Evolutionary conservation across 2,797 vertebrate species (phyloP), one percentile per base, ranked within the genome.

Genomic region (Lepidocolaptes lacrymiger): DNA sequence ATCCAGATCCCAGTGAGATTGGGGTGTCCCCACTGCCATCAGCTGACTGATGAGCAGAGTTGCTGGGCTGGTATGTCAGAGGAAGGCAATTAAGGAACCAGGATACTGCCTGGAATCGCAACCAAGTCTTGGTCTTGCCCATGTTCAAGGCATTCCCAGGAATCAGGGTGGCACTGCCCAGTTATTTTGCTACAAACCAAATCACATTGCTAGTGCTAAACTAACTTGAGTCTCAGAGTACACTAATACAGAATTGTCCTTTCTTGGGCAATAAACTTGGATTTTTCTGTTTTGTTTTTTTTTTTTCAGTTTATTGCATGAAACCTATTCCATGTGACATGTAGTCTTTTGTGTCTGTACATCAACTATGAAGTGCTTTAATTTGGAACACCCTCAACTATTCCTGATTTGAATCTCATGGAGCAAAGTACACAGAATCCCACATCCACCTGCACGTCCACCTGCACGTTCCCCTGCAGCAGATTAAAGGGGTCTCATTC

Each of bases 1-100:
- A 69, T 32, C 7, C 63, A 17, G 20, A 19, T n/a, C 28, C 51
- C 0, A 0, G 13, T 51, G 39, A 36, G 30, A n/a, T 6, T 49
- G 46, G 10, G 16, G 10, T 58, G 34, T 80, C 27, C 39, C 37
- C 28, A 4, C 15, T 78, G 77, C 52, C 51, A 13, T 52, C 72
- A 68, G 18, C 9, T 71, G 44, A 21, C 16, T 49, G 4, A 56
- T 7, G 43, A 66, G 10, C 13, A 32, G 1, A 3, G 26, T 46
- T 75, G 32, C 43, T 24, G 22, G 48, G 37, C 30, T 66, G n/a
- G 3, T n/a, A 2, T 51, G 10, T 37, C 48, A 71, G 54, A 72
- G 28, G 34, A 10, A 58, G 58, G 27, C 17, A 43, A 21, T 62
- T 56, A 12, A 5, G 21, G 76, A 59, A 18, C 3, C 6, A 67